Base-by-base conservation (phyloP, 2,888 invertebrate species). In the Eupithecia dodoneata region DNA sequence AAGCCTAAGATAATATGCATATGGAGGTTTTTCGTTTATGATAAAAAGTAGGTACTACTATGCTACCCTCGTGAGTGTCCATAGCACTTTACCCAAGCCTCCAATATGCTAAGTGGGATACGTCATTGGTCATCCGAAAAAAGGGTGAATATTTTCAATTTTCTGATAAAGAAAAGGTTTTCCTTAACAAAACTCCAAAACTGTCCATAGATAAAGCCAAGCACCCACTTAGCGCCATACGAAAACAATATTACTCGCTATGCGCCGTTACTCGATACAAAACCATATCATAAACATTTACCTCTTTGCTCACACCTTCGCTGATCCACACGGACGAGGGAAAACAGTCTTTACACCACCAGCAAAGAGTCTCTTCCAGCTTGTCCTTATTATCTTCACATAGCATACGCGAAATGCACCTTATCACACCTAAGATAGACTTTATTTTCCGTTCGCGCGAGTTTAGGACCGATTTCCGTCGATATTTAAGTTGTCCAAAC, bases 241-340 rank as follows among this genome's bases (percentile, higher is more conserved):
- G 72, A 76, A 82, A 84, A 77, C 81, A 83, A 85, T 81, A 80
- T 79, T 73, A n/a, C n/a, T n/a, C n/a, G n/a, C n/a, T n/a, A n/a
- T n/a, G 67, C 69, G 69, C 77, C 79, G 76, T 77, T 47, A 72
- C 76, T 72, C 80, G 79, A 80, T 77, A 81, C 84, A 75, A 71
- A 76, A 30, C 76, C 81, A 76, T 81, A 82, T 74, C 81, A 85
- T 87, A 88, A 88, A 89, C 86, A 87, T 89, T 88, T 87, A 88
- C 87, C 80, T 78, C 79, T 85, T 84, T 86, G 85, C 89, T 84
- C 87, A 86, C 89, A 90, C 89, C 87, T 88, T 85, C 83, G 81
- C 72, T 74, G 74, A 75, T 70, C 65, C 72, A 71, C 73, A 71
- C 78, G 81, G 74, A 77, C 84, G 83, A 81, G 59, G 81, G 73